Base-by-base conservation (phyloP, 2,113 vertebrate species). In the Hippoglossus stenolepis region DNA sequence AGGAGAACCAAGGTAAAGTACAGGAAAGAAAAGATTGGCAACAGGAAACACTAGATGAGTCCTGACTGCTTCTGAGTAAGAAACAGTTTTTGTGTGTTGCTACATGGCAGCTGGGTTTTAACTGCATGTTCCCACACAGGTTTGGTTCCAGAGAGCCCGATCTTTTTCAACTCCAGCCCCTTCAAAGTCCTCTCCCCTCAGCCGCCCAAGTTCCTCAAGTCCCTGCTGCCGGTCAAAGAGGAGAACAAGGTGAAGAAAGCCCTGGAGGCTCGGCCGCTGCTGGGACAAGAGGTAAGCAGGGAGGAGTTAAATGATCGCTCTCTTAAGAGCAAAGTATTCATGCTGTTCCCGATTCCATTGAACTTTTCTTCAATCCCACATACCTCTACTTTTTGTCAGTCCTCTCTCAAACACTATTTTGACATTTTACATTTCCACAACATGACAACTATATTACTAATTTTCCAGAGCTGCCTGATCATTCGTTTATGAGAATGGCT, bases 131-230 rank as follows among this genome's bases (percentile, higher is more conserved):
- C 47, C 64, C 65, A 28, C 18, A n/a, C 87, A 93, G 94, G 90
- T 85, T 73, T 60, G 73, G 83, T 94, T 82, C 86, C 94, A 47
- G 97, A 98, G 82, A 96, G 94, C 88, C 94, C 96, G 13, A 94
- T 94, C 18, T 94, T 96, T 90, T 96, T 96, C 92, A 94, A 92
- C 81, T 85, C 95, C 77, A 97, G 96, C 87, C 96, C 97, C 51
- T 98, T 99, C 85, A 99, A 99, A 94, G 96, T 93, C 35, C 96
- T 98, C 82, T 96, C 97, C 72, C 96, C 97, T 79, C 97, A 98
- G 79, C 95, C 97, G 6, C 96, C 96, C 9, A 98, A 98, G 91
- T 98, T 98, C 93, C 97, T 99, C 89, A 98, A 97, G 87, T 96
- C 96, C 23, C 93, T 99, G 84, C 95, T 98, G 95, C 96, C 98